Evolutionary conservation across 2,797 vertebrate species (phyloP), one percentile per base, ranked within the genome.

Genomic region (Chaunax sp.): DNA sequence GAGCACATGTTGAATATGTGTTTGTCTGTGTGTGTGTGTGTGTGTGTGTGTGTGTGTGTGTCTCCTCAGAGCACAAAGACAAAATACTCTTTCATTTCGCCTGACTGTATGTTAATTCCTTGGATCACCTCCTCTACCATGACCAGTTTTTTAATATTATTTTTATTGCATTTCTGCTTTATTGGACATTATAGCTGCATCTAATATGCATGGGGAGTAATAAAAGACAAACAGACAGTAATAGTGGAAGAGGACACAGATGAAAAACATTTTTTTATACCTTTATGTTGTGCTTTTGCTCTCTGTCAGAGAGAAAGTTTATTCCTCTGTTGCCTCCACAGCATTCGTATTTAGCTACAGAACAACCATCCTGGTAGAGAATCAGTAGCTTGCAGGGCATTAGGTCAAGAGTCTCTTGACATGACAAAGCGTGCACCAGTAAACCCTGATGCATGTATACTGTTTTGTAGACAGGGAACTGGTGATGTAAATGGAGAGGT

Each of bases 141-240:
- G 70, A 68, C 53, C 54, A 72, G 9, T 78, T 78, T 72, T 79
- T 73, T 73, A 69, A 72, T 67, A 78, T 76, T 64, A 73, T 63
- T 75, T 75, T 77, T 80, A 81, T 77, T 81, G 46, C 56, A 60
- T 83, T 80, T 81, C 49, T 75, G 70, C 68, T 63, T 81, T 70
- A 71, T 68, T 78, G 61, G 70, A 68, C 68, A 73, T 80, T 77
- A 81, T 70, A 58, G 44, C 51, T 41, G 38, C 11, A 44, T 62
- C 64, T 62, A 70, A 69, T 68, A 60, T 40, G 40, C 58, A 64
- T 47, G 53, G 46, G 55, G 51, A 80, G 35, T 15, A 53, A 83
- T 80, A 70, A 60, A 80, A 76, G 53, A 46, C 33, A 55, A 30
- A 66, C 30, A 22, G n/a, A 18, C 62, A n/a, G 12, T 49, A 40